Evolutionary conservation across 2,113 vertebrate genomes (phyloP), one percentile per base, ranked within the genome.

Genomic region (Otus sunia): DNA sequence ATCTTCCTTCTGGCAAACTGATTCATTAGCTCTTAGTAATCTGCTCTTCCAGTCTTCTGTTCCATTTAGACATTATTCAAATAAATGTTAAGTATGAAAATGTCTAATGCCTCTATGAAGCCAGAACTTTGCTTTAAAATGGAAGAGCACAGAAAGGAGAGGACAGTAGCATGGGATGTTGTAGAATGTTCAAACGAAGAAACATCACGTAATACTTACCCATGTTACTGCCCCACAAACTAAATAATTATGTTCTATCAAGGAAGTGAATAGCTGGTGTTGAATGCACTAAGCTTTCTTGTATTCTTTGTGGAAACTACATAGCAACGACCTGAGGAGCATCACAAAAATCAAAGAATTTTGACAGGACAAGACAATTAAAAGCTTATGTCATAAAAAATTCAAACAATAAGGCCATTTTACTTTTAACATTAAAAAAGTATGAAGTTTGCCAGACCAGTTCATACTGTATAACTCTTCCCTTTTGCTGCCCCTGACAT

Each of bases 401-500:
- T 90, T 88, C 1, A 5, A 75, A 75, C n/a, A 74, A 25, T 43
- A 84, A 84, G 27, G 3, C 30, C 7, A 11, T 64, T 88, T 60
- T 45, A 69, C 19, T 30, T 83, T 30, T 47, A 64, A 25, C 11
- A 8, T 79, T n/a, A 19, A 17, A 43, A 75, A 72, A 69, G 13
- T 76, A 26, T 0, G 1, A 29, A 53, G n/a, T 74, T 93, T 90
- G 10, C 13, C n/a, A 89, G 47, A 71, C 29, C 6, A 53, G 5
- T 71, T 78, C 1, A 4, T 86, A 7, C 6, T 50, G 8, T 11
- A 1, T 56, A 67, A 6, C 18, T 72, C 50, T 60, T 79, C 7
- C 15, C 6, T 22, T 15, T 64, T 5, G 1, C n/a, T 6, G 11
- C 25, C 10, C 4, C 8, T 74, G 16, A 19, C 6, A 4, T 37